Conservation (phyloP, 2,113 vertebrate genomes). For the Apeltes quadracus region DNA sequence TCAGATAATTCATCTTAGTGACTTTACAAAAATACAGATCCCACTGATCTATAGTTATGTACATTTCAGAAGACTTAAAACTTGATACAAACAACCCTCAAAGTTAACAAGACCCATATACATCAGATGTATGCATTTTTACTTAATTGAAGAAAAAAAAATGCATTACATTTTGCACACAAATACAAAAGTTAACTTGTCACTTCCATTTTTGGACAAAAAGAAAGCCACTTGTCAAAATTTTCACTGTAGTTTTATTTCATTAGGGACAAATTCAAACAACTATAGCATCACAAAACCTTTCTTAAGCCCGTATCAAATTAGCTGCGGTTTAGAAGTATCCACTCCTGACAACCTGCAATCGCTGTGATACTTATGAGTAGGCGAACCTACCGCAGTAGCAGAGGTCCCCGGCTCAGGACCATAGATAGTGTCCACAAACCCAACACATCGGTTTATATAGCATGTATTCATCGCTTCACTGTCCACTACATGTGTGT, state of each 20-base stretch:
- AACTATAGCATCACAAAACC: constrained; percentile 39
- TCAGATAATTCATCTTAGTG: neutral
- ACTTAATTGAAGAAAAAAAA: neutral
- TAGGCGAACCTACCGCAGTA: constrained; percentile 62
- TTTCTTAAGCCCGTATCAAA: constrained; percentile 50
- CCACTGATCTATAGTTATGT: neutral
- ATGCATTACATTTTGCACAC: neutral
- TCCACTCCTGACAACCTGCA: constrained; percentile 20
- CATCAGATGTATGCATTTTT: no score
- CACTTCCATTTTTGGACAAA: neutral
- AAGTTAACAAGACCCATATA: no score
- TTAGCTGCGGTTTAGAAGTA: neutral
- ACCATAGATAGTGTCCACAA: constrained; percentile 60
- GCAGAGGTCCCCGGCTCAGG: constrained; percentile 61
- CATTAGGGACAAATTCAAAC: constrained; percentile 65
- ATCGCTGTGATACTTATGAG: constrained; percentile 27
- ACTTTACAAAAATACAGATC: neutral
- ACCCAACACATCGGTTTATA: constrained; percentile 64
- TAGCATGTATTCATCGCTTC: constrained; percentile 43
- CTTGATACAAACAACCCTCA: no score
- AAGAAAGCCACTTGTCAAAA: constrained; percentile 32
- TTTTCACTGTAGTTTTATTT: constrained; percentile 65
- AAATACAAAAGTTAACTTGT: neutral
- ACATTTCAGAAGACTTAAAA: neutral
- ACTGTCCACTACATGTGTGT: constrained; percentile 33